phyloP scores from a whole-genome alignment of 2,888 invertebrate species.

The Spilarctia lutea region DNA sequence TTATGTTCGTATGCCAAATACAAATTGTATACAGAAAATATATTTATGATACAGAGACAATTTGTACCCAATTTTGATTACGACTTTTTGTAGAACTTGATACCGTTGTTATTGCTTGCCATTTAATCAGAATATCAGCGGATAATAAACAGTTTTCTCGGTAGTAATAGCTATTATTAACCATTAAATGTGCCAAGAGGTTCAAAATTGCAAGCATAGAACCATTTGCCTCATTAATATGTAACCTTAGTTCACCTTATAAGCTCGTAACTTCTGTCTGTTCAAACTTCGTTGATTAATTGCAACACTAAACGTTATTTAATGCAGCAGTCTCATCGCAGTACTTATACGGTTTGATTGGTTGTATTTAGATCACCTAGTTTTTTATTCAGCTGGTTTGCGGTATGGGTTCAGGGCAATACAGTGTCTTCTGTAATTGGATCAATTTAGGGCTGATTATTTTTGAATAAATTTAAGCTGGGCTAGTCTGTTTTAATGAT shows the following conservation, averaged over 20 bases:
- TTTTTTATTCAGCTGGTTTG: conserved; percentile 3
- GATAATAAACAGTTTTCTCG: background rate
- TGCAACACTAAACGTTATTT: conserved; percentile 17
- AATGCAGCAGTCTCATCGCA: conserved; percentile 33
- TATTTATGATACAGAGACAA: no score
- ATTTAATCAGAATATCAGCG: background rate
- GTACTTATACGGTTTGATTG: conserved; percentile 27
- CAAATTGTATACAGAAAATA: no score
- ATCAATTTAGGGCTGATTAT: background rate
- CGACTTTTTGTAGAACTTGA: no score
- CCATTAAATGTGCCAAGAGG: background rate
- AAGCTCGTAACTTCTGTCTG: conserved; percentile 20
- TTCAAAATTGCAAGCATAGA: background rate
- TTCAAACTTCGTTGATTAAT: conserved; percentile 26
- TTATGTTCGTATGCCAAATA: no score
- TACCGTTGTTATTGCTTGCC: no score
- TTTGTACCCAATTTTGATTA: background rate
- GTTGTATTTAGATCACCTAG: conserved; percentile 42
- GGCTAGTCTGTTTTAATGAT: background rate
- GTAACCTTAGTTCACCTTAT: conserved; percentile 7
- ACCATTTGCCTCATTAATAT: background rate
- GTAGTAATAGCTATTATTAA: background rate
- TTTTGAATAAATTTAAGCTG: background rate
- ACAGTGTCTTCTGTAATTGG: conserved; percentile 2
- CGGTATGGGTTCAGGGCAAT: background rate